These are phyloP conservation scores for Margaritifera margaritifera DNA, from an alignment of 2,888 invertebrate species.

Conservation along the genomic window DNA sequence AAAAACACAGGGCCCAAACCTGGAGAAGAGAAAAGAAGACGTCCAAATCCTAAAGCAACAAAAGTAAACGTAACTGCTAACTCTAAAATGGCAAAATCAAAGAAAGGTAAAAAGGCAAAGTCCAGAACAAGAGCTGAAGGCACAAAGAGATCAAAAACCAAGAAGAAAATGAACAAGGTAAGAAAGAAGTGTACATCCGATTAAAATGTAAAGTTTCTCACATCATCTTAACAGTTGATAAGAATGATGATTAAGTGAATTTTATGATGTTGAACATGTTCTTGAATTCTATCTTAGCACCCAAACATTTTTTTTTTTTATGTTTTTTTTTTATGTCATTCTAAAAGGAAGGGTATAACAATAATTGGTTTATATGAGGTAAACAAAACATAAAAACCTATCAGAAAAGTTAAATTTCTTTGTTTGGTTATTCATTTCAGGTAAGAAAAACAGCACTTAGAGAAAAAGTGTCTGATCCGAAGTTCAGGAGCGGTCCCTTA, in stretches of 20 bases:
- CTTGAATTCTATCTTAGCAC: no score
- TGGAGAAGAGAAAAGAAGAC: conserved; percentile 6
- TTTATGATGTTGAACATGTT: no score
- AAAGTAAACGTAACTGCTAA: conserved; percentile 3
- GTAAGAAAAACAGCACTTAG: conserved; percentile 11
- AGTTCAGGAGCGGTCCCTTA: conserved; percentile 34
- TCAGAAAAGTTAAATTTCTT: no score
- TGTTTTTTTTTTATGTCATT: no score
- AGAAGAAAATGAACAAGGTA: conserved; percentile 12
- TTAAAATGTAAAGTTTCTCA: neutral
- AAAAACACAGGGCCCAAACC: conserved; percentile 1
- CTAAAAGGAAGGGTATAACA: no score
- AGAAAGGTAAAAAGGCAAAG: neutral
- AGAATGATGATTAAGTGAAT: no score
- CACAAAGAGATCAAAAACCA: conserved; percentile 4
- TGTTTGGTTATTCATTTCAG: no score
- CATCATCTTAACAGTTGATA: no score
- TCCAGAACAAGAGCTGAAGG: conserved; percentile 4
- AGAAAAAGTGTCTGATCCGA: conserved; percentile 36
- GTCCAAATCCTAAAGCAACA: conserved; percentile 6
- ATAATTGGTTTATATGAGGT: neutral
- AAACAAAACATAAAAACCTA: neutral
- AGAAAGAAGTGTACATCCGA: neutral
- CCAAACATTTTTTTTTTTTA: no score
- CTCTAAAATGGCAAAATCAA: neutral